Conservation (phyloP, 2,113 vertebrate genomes). For the Cyanoramphus novaezelandiae region DNA sequence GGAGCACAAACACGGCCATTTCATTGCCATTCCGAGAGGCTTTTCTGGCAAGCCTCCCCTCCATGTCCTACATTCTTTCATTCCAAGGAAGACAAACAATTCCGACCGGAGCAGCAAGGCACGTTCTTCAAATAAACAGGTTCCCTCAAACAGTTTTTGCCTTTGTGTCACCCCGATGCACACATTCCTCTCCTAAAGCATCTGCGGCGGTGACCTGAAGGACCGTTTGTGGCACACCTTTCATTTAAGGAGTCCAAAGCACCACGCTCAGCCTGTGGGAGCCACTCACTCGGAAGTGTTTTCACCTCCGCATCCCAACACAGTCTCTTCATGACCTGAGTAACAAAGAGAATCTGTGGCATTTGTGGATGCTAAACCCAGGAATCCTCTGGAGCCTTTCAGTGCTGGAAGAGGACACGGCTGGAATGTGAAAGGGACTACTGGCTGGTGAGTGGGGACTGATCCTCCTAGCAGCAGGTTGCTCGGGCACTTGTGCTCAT, state of each 20-base stretch:
- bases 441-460: neutral
- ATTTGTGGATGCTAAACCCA: neutral
- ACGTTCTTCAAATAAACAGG: slow-evolving; percentile 66
- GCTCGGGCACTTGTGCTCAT: neutral
- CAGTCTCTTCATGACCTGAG: neutral
- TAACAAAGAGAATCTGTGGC: neutral
- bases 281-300: neutral
- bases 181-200: neutral
- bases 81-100: slow-evolving; percentile 69
- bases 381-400: neutral
- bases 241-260: neutral
- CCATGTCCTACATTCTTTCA: slow-evolving; percentile 65
- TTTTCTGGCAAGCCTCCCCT: slow-evolving; percentile 53
- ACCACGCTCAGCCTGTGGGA: rapidly evolving
- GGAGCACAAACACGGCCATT: slow-evolving; percentile 59
- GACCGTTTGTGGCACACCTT: neutral
- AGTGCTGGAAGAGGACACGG: neutral
- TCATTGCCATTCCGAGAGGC: slow-evolving; percentile 61
- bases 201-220: neutral
- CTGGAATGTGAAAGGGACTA: neutral
- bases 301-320: neutral
- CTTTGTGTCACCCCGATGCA: neutral
- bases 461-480: neutral
- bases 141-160: slow-evolving; percentile 35
- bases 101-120: slow-evolving; percentile 43